Conservation (phyloP, 2,113 vertebrate species). For the Notothenia rossii region DNA sequence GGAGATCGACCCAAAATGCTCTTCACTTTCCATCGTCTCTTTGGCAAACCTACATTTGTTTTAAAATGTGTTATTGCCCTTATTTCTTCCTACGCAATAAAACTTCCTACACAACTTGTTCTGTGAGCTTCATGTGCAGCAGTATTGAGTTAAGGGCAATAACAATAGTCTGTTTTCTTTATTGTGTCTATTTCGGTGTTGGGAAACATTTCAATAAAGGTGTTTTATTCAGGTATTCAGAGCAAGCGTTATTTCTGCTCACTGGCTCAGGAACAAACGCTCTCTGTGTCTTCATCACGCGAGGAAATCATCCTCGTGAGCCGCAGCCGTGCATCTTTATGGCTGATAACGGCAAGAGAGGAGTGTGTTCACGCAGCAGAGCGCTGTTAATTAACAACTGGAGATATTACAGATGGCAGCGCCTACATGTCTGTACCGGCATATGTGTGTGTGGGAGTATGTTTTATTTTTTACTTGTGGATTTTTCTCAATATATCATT, state of each 20-base stretch:
- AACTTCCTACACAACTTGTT: not conserved
- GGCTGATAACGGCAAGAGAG: slow-evolving; percentile 1
- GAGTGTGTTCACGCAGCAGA: slow-evolving; percentile 2
- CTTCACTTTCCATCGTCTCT: not conserved
- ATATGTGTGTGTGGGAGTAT: not conserved
- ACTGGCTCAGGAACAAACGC: slow-evolving; percentile 14
- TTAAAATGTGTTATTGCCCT: not conserved
- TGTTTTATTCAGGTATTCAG: not conserved
- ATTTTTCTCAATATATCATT: not conserved
- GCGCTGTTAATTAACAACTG: slow-evolving; percentile 21
- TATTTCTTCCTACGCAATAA: not conserved
- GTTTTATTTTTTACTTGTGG: not conserved
- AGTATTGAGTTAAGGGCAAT: not conserved
- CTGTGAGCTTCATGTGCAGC: not conserved
- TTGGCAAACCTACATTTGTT: not conserved
- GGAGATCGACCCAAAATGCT: no score
- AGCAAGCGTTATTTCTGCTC: slow-evolving; percentile 8
- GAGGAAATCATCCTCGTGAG: not conserved
- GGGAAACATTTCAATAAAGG: not conserved
- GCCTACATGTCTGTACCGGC: not conserved
- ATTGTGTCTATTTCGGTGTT: not conserved
- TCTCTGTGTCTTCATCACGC: not conserved
- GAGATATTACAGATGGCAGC: not conserved
- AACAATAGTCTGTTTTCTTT: not conserved
- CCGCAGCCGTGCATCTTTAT: not conserved